Conservation (phyloP, 2,888 invertebrate species). For the Zhengitettix transpicula region DNA sequence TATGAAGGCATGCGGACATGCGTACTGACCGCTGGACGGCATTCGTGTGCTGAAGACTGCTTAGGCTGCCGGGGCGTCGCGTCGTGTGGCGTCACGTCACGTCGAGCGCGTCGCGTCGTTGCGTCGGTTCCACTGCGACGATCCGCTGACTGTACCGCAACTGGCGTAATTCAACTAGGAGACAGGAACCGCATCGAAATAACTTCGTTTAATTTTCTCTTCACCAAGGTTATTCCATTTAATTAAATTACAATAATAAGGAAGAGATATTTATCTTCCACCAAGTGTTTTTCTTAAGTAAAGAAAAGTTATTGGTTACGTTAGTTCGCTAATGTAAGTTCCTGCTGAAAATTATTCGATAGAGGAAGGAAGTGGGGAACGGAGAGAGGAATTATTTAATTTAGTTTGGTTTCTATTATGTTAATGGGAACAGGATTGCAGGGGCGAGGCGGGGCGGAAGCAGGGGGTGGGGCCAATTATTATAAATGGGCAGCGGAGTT, state of each 20-base stretch:
- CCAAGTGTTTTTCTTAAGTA: constrained; percentile 9
- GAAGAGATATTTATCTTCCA: constrained; percentile 14
- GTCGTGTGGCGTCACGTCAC: not conserved
- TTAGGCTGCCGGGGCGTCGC: not conserved
- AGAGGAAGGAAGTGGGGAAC: not conserved
- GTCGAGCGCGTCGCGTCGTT: not conserved
- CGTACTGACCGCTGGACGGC: no score
- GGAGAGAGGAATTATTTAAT: constrained; percentile 11
- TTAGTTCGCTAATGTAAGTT: constrained; percentile 5
- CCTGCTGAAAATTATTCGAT: constrained; percentile 12
- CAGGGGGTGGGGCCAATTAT: constrained; percentile 1
- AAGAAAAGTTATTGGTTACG: constrained; percentile 12
- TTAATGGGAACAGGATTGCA: constrained; percentile 13
- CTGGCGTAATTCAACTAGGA: constrained; percentile 1
- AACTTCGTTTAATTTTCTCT: constrained; percentile 11
- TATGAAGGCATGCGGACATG: no score
- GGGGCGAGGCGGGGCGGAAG: not conserved
- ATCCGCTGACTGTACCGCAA: not conserved
- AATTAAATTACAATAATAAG: constrained; percentile 15
- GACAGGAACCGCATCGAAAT: constrained; percentile 11
- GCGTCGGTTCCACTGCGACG: not conserved
- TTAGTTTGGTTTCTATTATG: constrained; percentile 14
- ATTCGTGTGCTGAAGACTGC: no score
- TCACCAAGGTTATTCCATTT: constrained; percentile 12
- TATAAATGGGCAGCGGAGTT: constrained; percentile 1